A percentile compares a stretch with the other conserved stretches of the same genome.
Conservation (phyloP, 2,888 invertebrate genomes). For the Acholoe squamosa region DNA sequence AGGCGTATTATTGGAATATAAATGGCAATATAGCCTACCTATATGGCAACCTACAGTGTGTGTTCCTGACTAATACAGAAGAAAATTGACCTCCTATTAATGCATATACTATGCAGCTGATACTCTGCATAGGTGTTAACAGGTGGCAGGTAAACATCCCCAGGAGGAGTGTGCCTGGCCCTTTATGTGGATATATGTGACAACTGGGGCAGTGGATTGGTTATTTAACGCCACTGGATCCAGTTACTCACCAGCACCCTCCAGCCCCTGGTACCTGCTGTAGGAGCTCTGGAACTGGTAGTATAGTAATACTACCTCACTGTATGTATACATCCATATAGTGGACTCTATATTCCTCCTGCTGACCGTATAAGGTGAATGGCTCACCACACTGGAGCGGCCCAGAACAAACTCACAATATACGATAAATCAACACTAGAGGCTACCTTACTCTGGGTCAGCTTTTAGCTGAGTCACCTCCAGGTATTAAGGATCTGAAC, state of each 20-base stretch:
- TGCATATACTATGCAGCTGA: no score
- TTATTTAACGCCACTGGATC: not conserved
- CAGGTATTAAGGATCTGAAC: no score
- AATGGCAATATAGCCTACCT: no score
- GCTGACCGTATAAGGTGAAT: not conserved
- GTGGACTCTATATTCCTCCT: not conserved
- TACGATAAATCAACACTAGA: conserved; percentile 1
- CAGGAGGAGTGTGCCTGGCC: no score
- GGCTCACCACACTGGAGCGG: not conserved
- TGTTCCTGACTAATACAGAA: no score
- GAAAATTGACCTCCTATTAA: no score
- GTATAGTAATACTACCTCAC: not conserved
- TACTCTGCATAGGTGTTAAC: no score
- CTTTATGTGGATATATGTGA: no score
- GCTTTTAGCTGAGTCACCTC: conserved; percentile 13
- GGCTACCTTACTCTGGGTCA: not conserved
- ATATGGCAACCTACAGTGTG: no score
- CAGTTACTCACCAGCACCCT: not conserved
- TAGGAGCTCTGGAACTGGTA: not conserved
- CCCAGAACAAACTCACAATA: not conserved
- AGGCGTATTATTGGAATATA: no score
- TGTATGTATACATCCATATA: not conserved
- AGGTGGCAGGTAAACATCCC: no score
- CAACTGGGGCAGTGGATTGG: no score
- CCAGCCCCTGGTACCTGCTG: not conserved